These are phyloP conservation scores for Agrochola macilenta DNA, from an alignment of 2,888 invertebrate species.

Conservation along the genomic window DNA sequence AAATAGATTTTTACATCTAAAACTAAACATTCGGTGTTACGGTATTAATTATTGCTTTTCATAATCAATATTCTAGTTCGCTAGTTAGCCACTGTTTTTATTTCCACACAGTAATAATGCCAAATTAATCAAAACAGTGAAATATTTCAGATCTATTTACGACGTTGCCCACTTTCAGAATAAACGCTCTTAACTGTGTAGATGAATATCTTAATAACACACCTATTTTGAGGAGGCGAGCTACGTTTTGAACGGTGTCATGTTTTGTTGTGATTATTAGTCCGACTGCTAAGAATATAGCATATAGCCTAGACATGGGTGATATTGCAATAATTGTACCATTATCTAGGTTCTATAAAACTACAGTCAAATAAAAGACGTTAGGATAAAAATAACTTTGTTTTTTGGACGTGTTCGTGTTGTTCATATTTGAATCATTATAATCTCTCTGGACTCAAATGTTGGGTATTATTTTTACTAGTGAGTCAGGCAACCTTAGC, in stretches of 20 bases:
- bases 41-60: too few relatives aligned
- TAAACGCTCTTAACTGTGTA: too few relatives aligned
- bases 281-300: not conserved
- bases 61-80: too few relatives aligned
- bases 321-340: not conserved
- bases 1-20: too few relatives aligned
- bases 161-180: too few relatives aligned
- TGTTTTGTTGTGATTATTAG: not conserved
- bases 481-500: constrained; percentile 18
- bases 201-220: constrained; percentile 55
- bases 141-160: too few relatives aligned
- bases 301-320: not conserved
- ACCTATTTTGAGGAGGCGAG: constrained; percentile 31
- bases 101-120: too few relatives aligned
- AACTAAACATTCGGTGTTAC: too few relatives aligned
- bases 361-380: not conserved
- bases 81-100: too few relatives aligned
- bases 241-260: not conserved
- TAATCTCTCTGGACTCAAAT: not conserved
- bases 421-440: constrained; percentile 12
- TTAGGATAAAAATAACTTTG: not conserved
- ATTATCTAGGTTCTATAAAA: not conserved
- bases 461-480: constrained; percentile 9
- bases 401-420: constrained; percentile 19
- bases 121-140: too few relatives aligned